Base-by-base conservation (phyloP, 2,797 vertebrate species). In the Gymnothorax reevesii region DNA sequence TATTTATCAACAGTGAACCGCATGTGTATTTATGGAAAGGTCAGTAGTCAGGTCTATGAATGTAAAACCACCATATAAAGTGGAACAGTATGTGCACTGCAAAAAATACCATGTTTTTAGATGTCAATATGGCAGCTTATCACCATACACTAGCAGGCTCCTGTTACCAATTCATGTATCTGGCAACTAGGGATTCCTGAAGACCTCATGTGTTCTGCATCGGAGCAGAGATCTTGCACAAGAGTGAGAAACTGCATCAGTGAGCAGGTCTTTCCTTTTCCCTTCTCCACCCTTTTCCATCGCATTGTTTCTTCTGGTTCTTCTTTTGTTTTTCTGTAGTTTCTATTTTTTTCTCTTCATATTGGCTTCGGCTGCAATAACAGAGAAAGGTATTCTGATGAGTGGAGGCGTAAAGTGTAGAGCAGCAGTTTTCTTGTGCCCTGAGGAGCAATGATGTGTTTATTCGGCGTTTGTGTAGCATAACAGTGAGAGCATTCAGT, bases 291-390 rank as follows among this genome's bases (percentile, higher is more conserved):
- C 25, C 13, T 17, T 17, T 42, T 75, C 42, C 33, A 6, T 75
- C 27, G 3, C 15, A 33, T 75, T 13, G 13, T 79, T 49, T 79
- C 12, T 64, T 49, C 22, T 27, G 10, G n/a, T n/a, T n/a, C 52
- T 49, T 77, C 49, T 80, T 33, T n/a, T 85, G 17, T 20, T 79
- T 52, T n/a, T n/a, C 5, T 13, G 6, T 20, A 7, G 20, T 12
- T n/a, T 57, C 94, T 87, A 94, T 90, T 92, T 93, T 13, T 89
- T 89, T 9, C 94, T 91, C 57, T 83, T 91, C 85, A 93, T 88
- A 87, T 87, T 93, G 88, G 95, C 94, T 90, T 96, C 95, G 82
- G 93, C 95, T 95, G 80, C 52, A 87, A 89, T n/a, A 59, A 49
- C 17, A 84, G 71, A 57, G 64, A 64, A 57, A 9, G 27, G 17